Evolutionary conservation across 1,140 invertebrate species (phyloP).

Genomic region (Drosophila gunungcola): DNA sequence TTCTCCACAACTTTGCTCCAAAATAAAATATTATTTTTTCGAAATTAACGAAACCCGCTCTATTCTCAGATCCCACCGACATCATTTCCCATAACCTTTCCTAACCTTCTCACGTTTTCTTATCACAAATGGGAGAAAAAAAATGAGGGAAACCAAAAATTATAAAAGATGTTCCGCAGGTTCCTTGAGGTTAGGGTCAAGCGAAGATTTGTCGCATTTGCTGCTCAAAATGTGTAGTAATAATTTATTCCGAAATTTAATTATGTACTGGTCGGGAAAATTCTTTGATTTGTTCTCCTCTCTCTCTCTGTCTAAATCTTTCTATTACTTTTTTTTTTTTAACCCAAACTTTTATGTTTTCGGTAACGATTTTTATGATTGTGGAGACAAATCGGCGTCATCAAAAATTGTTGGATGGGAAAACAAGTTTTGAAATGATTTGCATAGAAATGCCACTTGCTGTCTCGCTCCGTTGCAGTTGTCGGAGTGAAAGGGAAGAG

Average conservation of each 20-base stretch:
- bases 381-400: slow-evolving; percentile 81
- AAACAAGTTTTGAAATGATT: slow-evolving; percentile 63
- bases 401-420: slow-evolving; percentile 58
- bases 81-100: slow-evolving; percentile 43
- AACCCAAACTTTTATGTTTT: slow-evolving; percentile 13
- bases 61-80: slow-evolving; percentile 45
- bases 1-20: neutral
- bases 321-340: slow-evolving; percentile 28
- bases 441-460: slow-evolving; percentile 70
- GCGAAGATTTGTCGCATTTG: slow-evolving; percentile 67
- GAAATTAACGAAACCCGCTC: slow-evolving; percentile 5
- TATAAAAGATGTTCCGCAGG: slow-evolving; percentile 52
- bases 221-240: slow-evolving; percentile 60
- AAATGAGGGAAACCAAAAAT: slow-evolving; percentile 30
- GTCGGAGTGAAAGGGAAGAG: slow-evolving; percentile 1
- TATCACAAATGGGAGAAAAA: slow-evolving; percentile 43
- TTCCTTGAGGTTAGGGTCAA: slow-evolving; percentile 22
- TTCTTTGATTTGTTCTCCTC: slow-evolving; percentile 57
- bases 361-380: slow-evolving; percentile 66
- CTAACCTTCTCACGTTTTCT: slow-evolving; percentile 60
- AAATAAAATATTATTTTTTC: slow-evolving; percentile 44
- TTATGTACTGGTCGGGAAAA: slow-evolving; percentile 59
- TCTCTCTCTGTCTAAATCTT: slow-evolving; percentile 11
- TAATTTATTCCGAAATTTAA: slow-evolving; percentile 80
- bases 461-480: slow-evolving; percentile 43